Evolutionary conservation across 2,888 invertebrate species (phyloP).

Genomic region (Tenodera sinensis): DNA sequence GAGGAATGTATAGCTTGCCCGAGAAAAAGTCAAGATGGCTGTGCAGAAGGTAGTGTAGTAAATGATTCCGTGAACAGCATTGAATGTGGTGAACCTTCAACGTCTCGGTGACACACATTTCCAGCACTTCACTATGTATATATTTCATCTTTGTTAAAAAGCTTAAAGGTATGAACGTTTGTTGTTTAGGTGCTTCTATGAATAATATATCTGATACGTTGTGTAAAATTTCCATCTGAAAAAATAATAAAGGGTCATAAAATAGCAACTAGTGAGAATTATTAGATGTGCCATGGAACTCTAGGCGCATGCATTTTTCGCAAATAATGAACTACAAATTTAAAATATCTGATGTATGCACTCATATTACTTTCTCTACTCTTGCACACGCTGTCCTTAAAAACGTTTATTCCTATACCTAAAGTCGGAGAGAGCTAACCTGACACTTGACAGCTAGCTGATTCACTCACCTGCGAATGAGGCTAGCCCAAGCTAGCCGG

Average conservation of each 20-base stretch:
- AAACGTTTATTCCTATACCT: no score
- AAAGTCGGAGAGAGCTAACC: no score
- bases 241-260: background rate
- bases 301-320: no score
- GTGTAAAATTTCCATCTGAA: background rate
- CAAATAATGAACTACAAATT: no score
- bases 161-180: background rate
- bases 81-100: conserved; percentile 4
- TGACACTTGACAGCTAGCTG: no score
- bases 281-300: no score
- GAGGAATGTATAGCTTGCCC: conserved; percentile 41
- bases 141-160: background rate
- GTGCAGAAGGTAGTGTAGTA: background rate
- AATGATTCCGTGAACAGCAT: background rate
- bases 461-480: no score
- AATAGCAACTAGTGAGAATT: no score
- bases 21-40: conserved; percentile 4
- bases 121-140: background rate
- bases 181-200: background rate
- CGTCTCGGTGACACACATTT: conserved; percentile 22
- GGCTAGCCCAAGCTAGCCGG: no score
- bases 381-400: no score
- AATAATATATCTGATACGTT: background rate
- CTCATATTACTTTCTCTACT: no score
- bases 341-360: no score